A percentile compares a stretch with the other conserved stretches of the same genome.
Conservation (phyloP, 2,113 vertebrate genomes). For the Neolamprologus brichardi region DNA sequence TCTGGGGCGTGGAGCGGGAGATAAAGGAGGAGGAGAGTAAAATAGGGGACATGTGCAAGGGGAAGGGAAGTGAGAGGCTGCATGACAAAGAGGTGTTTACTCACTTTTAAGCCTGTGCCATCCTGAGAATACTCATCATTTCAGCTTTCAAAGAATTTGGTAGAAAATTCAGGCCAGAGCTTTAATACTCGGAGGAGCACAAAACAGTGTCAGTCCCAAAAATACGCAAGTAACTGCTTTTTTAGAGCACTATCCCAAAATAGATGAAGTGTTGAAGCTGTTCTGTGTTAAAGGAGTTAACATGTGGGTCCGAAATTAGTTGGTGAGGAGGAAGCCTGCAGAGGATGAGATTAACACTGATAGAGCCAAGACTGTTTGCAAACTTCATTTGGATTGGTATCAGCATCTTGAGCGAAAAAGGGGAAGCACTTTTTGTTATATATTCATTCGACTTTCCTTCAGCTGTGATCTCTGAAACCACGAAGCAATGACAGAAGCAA, state of each 20-base stretch:
- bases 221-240: slow-evolving; percentile 34
- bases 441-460: neutral
- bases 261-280: slow-evolving; percentile 27
- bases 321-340: neutral
- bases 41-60: neutral
- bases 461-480: slow-evolving; percentile 2
- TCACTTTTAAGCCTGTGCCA: neutral
- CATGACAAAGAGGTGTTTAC: slow-evolving; percentile 35
- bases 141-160: slow-evolving; percentile 49
- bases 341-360: neutral
- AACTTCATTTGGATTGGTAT: neutral
- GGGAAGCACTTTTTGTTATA: neutral
- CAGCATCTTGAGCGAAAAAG: neutral
- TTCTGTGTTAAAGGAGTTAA: slow-evolving; percentile 1
- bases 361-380: neutral
- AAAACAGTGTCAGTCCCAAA: slow-evolving; percentile 55
- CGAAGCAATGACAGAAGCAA: neutral
- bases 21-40: neutral
- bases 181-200: slow-evolving; percentile 8
- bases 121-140: neutral
- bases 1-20: slow-evolving; percentile 14
- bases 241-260: slow-evolving; percentile 34
- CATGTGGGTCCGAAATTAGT: slow-evolving; percentile 27
- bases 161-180: slow-evolving; percentile 39
- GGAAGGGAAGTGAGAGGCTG: neutral